A percentile compares a stretch with the other conserved stretches of the same genome.
These are phyloP conservation scores for Rhingia rostrata DNA, from an alignment of 2,888 invertebrate genomes.

Conservation along the genomic window DNA sequence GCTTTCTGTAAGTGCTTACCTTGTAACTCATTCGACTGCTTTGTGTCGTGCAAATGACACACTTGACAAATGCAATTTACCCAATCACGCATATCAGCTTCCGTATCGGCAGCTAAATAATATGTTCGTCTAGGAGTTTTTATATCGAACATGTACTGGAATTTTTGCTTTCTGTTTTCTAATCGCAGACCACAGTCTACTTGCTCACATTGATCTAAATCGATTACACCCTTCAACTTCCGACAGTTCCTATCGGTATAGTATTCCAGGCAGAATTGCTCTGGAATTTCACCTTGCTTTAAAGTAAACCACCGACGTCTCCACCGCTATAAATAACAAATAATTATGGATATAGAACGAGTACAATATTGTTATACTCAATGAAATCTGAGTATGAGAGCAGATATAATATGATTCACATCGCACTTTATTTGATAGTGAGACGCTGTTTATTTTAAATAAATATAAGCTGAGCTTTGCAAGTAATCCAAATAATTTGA, in stretches of 20 bases:
- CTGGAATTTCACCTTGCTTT: constrained; percentile 95
- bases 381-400: constrained; percentile 1
- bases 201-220: constrained; percentile 97
- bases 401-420: constrained; percentile 46
- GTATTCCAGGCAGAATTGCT: constrained; percentile 96
- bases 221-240: constrained; percentile 94
- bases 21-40: constrained; percentile 80
- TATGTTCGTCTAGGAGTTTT: constrained; percentile 95
- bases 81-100: constrained; percentile 97
- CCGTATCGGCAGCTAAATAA: constrained; percentile 95
- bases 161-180: constrained; percentile 91
- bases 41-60: constrained; percentile 90
- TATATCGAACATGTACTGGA: constrained; percentile 94
- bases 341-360: background rate
- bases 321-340: constrained; percentile 90
- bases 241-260: constrained; percentile 94
- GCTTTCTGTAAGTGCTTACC: constrained; percentile 73
- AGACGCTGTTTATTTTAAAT: no score
- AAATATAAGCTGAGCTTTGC: no score
- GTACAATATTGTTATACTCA: background rate
- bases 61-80: constrained; percentile 96
- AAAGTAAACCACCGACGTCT: constrained; percentile 96
- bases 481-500: background rate
- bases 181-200: constrained; percentile 94
- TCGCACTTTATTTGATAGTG: background rate